Evolutionary conservation across 1,140 invertebrate species (phyloP).

Genomic region (Drosophila hydei): DNA sequence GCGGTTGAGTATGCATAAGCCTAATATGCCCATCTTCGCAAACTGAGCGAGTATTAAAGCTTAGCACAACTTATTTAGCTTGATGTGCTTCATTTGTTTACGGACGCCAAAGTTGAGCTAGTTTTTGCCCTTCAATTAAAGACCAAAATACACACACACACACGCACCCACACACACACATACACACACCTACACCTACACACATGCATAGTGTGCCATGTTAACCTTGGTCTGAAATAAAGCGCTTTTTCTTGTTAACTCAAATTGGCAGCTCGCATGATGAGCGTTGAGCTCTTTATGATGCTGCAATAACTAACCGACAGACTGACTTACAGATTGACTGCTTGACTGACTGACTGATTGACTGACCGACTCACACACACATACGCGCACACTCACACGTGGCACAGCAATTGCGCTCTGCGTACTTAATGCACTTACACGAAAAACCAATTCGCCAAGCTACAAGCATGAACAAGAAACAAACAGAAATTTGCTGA

Average conservation of each 20-base stretch:
- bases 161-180: not conserved
- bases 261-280: conserved; percentile 23
- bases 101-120: not conserved
- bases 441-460: conserved; percentile 72
- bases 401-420: conserved; percentile 44
- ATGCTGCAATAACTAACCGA: conserved; percentile 66
- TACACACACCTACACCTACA: conserved; percentile 7
- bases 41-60: too few species aligned
- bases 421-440: conserved; percentile 63
- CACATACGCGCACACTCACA: conserved; percentile 10
- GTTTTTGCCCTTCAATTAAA: conserved; percentile 38
- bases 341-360: conserved; percentile 11
- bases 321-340: conserved; percentile 28
- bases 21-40: too few species aligned
- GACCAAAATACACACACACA: not conserved
- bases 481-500: not conserved
- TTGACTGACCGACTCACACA: conserved; percentile 1
- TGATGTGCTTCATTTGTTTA: not conserved
- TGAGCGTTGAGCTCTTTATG: conserved; percentile 43
- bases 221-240: conserved; percentile 32
- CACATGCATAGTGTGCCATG: conserved; percentile 5
- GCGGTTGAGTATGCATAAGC: too few species aligned
- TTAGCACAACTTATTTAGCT: too few species aligned
- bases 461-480: not conserved
- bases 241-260: conserved; percentile 71